A percentile compares a stretch with the other conserved stretches of the same genome.
Evolutionary conservation across 2,888 invertebrate species (phyloP).

Genomic region (Meiosimyza decipiens): DNA sequence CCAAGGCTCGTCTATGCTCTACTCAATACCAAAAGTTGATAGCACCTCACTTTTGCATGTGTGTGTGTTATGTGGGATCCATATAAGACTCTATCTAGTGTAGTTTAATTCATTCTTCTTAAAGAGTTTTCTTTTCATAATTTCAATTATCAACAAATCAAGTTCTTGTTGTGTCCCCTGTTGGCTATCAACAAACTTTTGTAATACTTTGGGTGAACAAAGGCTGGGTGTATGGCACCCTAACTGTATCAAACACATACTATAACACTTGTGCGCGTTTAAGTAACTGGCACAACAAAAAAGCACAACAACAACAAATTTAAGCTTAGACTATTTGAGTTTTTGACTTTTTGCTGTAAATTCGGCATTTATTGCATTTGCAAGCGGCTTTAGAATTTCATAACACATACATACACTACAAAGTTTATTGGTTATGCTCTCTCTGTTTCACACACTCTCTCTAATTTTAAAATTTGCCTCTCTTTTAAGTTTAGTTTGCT

Average conservation of each 20-base stretch:
- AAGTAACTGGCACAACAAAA: too few species aligned
- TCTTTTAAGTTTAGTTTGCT: neutral
- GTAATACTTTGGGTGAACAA: neutral
- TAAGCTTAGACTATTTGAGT: constrained; percentile 11
- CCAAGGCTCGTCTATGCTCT: too few species aligned
- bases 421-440: neutral
- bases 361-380: constrained; percentile 20
- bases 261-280: neutral
- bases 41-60: too few species aligned
- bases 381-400: neutral
- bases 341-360: constrained; percentile 28
- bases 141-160: constrained; percentile 32
- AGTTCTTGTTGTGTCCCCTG: neutral
- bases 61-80: too few species aligned
- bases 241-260: neutral
- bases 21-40: too few species aligned
- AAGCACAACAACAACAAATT: neutral
- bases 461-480: neutral
- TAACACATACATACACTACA: neutral
- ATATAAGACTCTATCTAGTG: neutral
- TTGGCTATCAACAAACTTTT: constrained; percentile 10
- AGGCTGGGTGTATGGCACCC: neutral
- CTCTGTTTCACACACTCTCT: neutral
- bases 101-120: constrained; percentile 1
- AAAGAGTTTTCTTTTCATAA: constrained; percentile 22